Base-by-base conservation (phyloP, 1,140 invertebrate species). In the Ips nitidus region DNA sequence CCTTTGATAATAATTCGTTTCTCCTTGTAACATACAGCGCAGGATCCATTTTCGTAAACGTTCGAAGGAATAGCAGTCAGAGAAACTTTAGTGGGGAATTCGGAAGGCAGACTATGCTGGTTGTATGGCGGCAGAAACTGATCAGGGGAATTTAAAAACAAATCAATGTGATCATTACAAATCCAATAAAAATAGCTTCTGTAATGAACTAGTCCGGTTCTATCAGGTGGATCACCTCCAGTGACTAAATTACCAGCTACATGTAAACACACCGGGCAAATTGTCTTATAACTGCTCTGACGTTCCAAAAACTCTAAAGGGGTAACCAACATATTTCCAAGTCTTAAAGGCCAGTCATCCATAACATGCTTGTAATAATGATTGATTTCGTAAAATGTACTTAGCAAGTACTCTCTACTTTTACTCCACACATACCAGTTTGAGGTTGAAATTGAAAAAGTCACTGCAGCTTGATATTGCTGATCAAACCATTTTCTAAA, bases 1-100 rank as follows among this genome's bases (percentile, higher is more conserved):
- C 86, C 86, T 38, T 72, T 77, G 36, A 79, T 73, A 39, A 86
- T 73, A 66, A 72, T 77, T 70, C 82, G 81, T 69, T 82, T 80
- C 42, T 84, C 81, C 8, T 82, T 82, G 66, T 86, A 87, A 58
- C 84, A 86, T 0, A 87, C 85, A 2, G 86, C 78, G 74, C 87
- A 88, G 53, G 82, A 77, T 1, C 86, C 86, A 69, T 81, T 77
- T 75, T 83, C 81, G 59, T 82, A 82, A 39, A 55, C 78, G 72
- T 70, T 71, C 58, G 75, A 71, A 43, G 84, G 78, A 2, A 80
- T 69, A 36, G 79, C 77, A 61, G 80, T 77, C 2, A 84, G 74
- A 52, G 80, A 75, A 1, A 83, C 71, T 43, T 76, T 59, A 41
- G 77, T 77, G 1, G 86, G 84, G 38, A 84, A 76, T 71, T 84